Evolutionary conservation across 1,140 invertebrate species (phyloP).

Genomic region (Pogonus chalceus): DNA sequence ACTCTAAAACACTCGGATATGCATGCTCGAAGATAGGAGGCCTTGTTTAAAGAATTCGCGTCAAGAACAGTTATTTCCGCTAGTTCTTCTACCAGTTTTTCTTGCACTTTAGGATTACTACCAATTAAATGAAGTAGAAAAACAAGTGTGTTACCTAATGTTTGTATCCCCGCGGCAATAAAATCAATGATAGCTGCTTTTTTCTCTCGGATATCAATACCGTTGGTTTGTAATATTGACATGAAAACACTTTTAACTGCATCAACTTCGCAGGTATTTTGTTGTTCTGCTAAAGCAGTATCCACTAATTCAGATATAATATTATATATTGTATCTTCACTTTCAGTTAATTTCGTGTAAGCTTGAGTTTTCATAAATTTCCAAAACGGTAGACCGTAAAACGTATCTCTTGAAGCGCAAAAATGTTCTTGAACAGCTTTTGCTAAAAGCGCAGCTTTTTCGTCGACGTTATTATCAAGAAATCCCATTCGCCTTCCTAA

Average conservation of each 20-base stretch:
- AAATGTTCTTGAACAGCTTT: conserved; percentile 64
- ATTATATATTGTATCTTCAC: conserved; percentile 74
- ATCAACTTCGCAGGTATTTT: conserved; percentile 41
- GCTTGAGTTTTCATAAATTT: conserved; percentile 64
- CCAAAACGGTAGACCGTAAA: conserved; percentile 74
- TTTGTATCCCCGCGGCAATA: conserved; percentile 77
- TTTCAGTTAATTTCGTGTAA: conserved; percentile 58
- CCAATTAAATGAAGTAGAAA: conserved; percentile 71
- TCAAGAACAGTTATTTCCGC: conserved; percentile 18
- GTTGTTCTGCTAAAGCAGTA: conserved; percentile 42
- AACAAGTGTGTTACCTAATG: conserved; percentile 69
- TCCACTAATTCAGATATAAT: conserved; percentile 71
- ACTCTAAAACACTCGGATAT: conserved; percentile 77
- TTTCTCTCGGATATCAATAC: conserved; percentile 67
- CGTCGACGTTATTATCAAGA: conserved; percentile 48
- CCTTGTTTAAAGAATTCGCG: conserved; percentile 44
- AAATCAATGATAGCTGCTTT: conserved; percentile 78
- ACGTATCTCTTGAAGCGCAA: conserved; percentile 63
- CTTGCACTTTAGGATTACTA: conserved; percentile 54
- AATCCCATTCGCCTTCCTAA: conserved; percentile 70
- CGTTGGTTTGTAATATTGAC: conserved; percentile 58
- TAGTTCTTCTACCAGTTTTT: conserved; percentile 66
- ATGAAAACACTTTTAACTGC: conserved; percentile 59
- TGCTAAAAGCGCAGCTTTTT: conserved; percentile 46
- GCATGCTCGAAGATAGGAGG: conserved; percentile 73